A percentile compares a stretch with the other conserved stretches of the same genome.
These are phyloP conservation scores for Bemisia tabaci DNA, from an alignment of 1,140 invertebrate species.

Conservation along the genomic window DNA sequence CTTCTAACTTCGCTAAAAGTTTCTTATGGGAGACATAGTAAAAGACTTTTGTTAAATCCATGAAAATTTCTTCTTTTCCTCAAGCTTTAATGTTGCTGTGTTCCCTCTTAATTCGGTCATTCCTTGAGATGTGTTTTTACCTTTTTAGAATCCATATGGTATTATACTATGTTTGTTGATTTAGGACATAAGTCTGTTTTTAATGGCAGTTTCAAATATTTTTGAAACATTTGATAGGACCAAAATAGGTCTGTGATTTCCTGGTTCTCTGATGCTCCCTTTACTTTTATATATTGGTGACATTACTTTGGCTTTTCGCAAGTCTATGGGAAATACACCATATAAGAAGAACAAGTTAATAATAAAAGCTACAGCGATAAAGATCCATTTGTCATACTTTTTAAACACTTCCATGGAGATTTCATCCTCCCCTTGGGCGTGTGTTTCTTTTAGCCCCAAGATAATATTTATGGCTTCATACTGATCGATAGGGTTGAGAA, in stretches of 20 bases:
- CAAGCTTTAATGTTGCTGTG: not conserved
- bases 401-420: not conserved
- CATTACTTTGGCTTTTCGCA: too few species aligned
- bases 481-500: not conserved
- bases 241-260: not conserved
- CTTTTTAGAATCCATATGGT: not conserved
- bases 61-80: constrained; percentile 2
- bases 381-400: not conserved
- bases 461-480: not conserved
- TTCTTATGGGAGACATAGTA: not conserved
- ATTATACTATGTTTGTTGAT: not conserved
- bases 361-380: not conserved
- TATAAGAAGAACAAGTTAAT: not conserved
- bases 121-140: constrained; percentile 2
- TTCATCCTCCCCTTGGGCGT: not conserved
- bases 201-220: constrained; percentile 6
- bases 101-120: not conserved
- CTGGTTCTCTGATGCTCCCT: too few species aligned
- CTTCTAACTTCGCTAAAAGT: too few species aligned
- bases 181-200: not conserved
- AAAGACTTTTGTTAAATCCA: not conserved
- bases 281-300: too few species aligned
- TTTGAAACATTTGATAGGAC: constrained; percentile 1
- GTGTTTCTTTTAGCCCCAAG: constrained; percentile 1
- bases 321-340: not conserved